phyloP scores from a whole-genome alignment of 1,140 invertebrate genomes.

The Tigriopus japonicus region DNA sequence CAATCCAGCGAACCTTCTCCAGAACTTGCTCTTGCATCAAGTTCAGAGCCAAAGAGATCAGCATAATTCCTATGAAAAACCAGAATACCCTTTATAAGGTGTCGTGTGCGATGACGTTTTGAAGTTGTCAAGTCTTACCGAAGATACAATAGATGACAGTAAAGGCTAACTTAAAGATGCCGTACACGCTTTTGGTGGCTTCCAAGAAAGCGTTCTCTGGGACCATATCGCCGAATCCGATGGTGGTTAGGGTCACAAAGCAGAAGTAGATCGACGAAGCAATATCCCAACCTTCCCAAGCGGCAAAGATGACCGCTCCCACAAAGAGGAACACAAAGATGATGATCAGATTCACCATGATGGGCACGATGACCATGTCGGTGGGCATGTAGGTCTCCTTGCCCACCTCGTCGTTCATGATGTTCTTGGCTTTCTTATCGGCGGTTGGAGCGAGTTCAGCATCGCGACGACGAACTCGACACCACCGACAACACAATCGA shows the following conservation, averaged over 20 bases:
- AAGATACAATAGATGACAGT: conserved; percentile 30
- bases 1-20: conserved; percentile 21
- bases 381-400: conserved; percentile 23
- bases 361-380: conserved; percentile 13
- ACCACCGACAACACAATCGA: conserved; percentile 20
- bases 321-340: conserved; percentile 26
- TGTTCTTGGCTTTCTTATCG: conserved; percentile 4
- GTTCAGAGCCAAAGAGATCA: conserved; percentile 37
- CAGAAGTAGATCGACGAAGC: conserved; percentile 30
- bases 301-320: conserved; percentile 19
- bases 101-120: too few species aligned
- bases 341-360: conserved; percentile 26
- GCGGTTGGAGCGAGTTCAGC: conserved; percentile 14
- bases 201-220: conserved; percentile 21
- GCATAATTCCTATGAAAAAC: conserved; percentile 34
- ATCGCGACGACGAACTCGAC: conserved; percentile 17
- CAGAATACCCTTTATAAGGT: too few species aligned
- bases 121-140: too few species aligned
- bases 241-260: conserved; percentile 29
- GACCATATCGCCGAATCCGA: conserved; percentile 30
- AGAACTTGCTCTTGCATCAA: conserved; percentile 30
- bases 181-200: conserved; percentile 1
- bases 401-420: conserved; percentile 21
- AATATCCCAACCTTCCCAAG: conserved; percentile 23
- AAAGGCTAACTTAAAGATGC: conserved; percentile 15